Evolutionary conservation across 2,888 invertebrate genomes (phyloP).

Genomic region (Eupithecia exiguata): DNA sequence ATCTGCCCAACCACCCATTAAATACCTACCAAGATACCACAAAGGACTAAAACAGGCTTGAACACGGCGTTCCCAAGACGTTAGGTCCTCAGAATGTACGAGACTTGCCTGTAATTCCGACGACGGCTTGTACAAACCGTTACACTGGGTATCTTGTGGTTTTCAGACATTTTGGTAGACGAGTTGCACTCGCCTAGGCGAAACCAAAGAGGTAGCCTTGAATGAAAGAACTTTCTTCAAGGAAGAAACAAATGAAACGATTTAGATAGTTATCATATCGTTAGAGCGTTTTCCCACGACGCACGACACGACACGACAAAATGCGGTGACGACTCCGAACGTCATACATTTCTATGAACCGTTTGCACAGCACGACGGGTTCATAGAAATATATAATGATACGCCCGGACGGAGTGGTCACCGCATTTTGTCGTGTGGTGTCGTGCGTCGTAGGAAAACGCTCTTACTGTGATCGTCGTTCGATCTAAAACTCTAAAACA

Average conservation of each 20-base stretch:
- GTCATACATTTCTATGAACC: no score
- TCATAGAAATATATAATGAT: no score
- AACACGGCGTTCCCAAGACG: slow-evolving; percentile 3
- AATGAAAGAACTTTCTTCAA: not conserved
- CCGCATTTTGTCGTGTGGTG: no score
- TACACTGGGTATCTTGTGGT: not conserved
- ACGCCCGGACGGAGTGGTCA: no score
- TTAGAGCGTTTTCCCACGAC: no score
- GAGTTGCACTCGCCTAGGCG: not conserved
- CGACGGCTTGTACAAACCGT: not conserved
- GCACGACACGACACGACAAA: no score
- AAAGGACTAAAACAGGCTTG: slow-evolving; percentile 2
- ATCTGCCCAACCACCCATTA: not conserved
- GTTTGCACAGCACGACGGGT: no score
- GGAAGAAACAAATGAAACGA: not conserved
- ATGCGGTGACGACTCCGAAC: no score
- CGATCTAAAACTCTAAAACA: no score
- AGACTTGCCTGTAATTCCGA: slow-evolving; percentile 1
- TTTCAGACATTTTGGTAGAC: not conserved
- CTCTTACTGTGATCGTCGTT: no score
- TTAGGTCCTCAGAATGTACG: slow-evolving; percentile 1
- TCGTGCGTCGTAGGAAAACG: no score
- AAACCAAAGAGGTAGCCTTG: not conserved
- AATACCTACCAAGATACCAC: not conserved
- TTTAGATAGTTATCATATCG: no score